Evolutionary conservation across 2,113 vertebrate genomes (phyloP), one percentile per base, ranked within the genome.

Genomic region (Hippocampus zosterae): DNA sequence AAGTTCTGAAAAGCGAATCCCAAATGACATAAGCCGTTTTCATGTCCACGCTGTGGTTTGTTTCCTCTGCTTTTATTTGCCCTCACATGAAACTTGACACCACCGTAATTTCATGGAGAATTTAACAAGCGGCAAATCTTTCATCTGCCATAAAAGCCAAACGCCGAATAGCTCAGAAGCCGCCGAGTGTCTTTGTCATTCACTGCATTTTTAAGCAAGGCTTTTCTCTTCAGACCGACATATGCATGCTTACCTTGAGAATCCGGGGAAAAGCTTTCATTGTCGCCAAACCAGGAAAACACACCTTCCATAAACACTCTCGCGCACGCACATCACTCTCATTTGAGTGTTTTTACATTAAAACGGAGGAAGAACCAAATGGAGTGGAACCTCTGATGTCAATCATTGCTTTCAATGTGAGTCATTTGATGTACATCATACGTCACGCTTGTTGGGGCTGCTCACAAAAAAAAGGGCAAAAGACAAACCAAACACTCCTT

Each of bases 81-180:
- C 21, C 61, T 40, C 42, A 66, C 60, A 15, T 2, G 16, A 52
- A 66, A 33, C 65, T 48, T 63, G 11, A 52, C 50, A 52, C 50
- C 21, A 5, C 12, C 41, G 8, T 67, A 1, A 67, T 52, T 50
- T 67, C 63, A 60, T 44, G 40, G 27, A 73, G 37, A 61, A 68
- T 61, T 56, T n/a, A 33, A 59, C 50, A 52, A 53, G 23, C 23
- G 59, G 59, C 67, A 50, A 52, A 42, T 33, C 48, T 64, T 40
- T 67, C 42, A 37, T 52, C 21, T 69, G 33, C 73, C 25, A 44
- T 44, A 65, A 44, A 74, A 74, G 67, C n/a, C 33, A 59, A 44
- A 71, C 71, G 67, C n/a, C n/a, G 15, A 59, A 27, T 65, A 65
- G 60, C 37, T 57, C 70, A 46, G 64, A 75, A 65, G 60, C 59